Conservation (phyloP, 2,888 invertebrate genomes). For the Aporophyla lueneburgensis region DNA sequence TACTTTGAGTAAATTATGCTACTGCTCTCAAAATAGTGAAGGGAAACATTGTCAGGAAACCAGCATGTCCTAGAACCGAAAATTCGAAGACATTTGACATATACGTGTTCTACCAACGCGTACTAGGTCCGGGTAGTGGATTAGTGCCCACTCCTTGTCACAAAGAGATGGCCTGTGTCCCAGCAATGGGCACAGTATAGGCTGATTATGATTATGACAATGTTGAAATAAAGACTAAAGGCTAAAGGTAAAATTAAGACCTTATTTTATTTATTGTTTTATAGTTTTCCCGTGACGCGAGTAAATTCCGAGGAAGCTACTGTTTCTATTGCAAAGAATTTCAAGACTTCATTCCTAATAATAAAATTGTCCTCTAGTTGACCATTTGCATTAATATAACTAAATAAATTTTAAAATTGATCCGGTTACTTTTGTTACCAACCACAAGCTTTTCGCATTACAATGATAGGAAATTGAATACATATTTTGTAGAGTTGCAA, state of each 20-base stretch:
- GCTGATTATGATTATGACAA: too few species aligned
- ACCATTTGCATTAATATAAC: neutral
- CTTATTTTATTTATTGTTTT: neutral
- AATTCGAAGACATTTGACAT: too few species aligned
- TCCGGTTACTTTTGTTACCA: conserved; percentile 2
- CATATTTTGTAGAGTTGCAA: too few species aligned
- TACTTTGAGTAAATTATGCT: too few species aligned
- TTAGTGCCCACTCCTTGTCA: too few species aligned
- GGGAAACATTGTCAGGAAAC: too few species aligned
- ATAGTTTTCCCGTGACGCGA: conserved; percentile 44
- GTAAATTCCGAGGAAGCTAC: conserved; percentile 36
- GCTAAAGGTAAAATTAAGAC: neutral
- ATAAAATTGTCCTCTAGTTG: conserved; percentile 46
- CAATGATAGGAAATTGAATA: neutral
- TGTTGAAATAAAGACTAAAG: neutral
- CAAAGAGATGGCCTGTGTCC: too few species aligned
- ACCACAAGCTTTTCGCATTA: neutral
- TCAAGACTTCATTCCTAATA: conserved; percentile 26
- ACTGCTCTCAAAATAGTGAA: too few species aligned
- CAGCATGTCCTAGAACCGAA: too few species aligned
- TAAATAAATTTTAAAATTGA: neutral
- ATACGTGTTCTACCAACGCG: too few species aligned
- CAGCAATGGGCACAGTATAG: too few species aligned
- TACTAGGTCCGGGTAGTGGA: too few species aligned
- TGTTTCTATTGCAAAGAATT: conserved; percentile 31